Conservation (phyloP, 2,797 vertebrate species). For the Centropyge bicolor region DNA sequence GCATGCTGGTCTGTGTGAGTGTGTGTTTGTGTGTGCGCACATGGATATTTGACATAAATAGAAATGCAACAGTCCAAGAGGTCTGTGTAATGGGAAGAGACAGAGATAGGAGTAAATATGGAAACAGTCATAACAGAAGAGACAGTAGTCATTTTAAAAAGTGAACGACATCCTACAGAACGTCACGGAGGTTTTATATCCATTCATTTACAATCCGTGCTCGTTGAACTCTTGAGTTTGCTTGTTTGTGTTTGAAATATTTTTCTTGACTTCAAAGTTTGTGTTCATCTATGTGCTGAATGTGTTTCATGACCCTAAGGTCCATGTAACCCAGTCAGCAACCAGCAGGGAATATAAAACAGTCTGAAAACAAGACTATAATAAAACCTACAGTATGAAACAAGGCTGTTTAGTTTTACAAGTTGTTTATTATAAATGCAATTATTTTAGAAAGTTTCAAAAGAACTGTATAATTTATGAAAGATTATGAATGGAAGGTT, state of each 20-base stretch:
- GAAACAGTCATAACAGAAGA: slow-evolving; percentile 18
- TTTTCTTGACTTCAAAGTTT: slow-evolving; percentile 37
- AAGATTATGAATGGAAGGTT: not conserved
- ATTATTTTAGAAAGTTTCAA: not conserved
- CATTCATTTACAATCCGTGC: slow-evolving; percentile 35
- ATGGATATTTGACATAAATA: slow-evolving; percentile 47
- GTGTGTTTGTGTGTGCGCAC: slow-evolving; percentile 5
- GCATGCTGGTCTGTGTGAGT: slow-evolving; percentile 12
- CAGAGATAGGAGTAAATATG: slow-evolving; percentile 11
- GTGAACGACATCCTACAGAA: not conserved
- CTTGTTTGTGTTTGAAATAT: slow-evolving; percentile 33
- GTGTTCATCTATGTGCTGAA: slow-evolving; percentile 23
- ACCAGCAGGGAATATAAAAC: slow-evolving; percentile 14
- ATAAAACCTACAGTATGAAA: not conserved
- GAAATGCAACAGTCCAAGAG: slow-evolving; percentile 59
- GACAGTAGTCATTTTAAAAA: slow-evolving; percentile 13
- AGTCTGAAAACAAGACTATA: not conserved
- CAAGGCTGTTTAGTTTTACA: slow-evolving; percentile 5
- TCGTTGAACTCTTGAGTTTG: slow-evolving; percentile 13
- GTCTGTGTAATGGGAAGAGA: slow-evolving; percentile 40
- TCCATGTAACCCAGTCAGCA: slow-evolving; percentile 9
- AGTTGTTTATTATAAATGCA: not conserved
- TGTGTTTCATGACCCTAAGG: slow-evolving; percentile 22
- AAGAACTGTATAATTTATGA: not conserved
- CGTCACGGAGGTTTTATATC: not conserved